Evolutionary conservation across 2,113 vertebrate species (phyloP).

Genomic region (Alaudala cheleensis): DNA sequence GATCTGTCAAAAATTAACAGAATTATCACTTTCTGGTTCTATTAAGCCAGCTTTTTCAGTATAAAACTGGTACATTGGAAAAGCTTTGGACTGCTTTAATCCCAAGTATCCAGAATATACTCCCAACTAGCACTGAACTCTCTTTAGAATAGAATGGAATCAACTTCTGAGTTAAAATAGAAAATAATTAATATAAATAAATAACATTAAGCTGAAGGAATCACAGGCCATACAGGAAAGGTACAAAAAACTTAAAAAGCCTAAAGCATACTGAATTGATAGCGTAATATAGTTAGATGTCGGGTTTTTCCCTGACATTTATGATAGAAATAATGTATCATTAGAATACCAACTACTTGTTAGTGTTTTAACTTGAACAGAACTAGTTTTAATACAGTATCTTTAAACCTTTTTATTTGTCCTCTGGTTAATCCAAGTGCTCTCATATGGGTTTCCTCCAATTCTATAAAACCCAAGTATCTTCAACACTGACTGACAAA

Average conservation of each 20-base stretch:
- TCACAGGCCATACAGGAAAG: neutral
- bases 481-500: neutral
- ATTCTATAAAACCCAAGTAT: neutral
- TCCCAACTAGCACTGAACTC: neutral
- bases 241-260: neutral
- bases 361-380: neutral
- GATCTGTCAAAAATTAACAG: neutral
- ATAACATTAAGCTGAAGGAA: neutral
- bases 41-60: neutral
- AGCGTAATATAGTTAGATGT: fast-evolving
- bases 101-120: neutral
- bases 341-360: neutral
- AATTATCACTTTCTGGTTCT: neutral
- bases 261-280: neutral
- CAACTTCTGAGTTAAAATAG: neutral
- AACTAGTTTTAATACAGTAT: neutral
- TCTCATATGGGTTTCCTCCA: neutral
- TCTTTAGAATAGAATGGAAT: neutral
- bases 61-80: neutral
- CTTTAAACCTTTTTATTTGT: neutral
- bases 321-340: neutral
- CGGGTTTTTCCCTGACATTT: neutral
- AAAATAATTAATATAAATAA: neutral
- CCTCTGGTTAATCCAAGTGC: neutral
- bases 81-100: neutral